These are phyloP conservation scores for Tromatobia lineatoria DNA, from an alignment of 2,888 invertebrate genomes.

Conservation along the genomic window DNA sequence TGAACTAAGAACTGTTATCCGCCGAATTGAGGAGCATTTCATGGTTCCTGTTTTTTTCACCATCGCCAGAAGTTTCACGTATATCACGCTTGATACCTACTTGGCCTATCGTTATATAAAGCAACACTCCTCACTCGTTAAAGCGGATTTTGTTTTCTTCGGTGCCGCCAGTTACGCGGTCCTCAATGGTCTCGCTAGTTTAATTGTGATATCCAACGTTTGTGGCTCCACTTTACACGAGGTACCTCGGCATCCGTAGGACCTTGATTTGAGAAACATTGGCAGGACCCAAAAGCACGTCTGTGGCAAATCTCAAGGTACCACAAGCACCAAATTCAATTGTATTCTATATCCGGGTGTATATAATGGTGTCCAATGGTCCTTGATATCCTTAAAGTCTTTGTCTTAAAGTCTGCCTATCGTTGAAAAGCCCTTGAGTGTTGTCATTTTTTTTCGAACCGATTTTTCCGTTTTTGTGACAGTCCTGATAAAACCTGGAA, in stretches of 20 bases:
- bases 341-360: neutral
- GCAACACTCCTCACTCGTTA: neutral
- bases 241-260: neutral
- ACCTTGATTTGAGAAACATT: neutral
- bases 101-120: constrained; percentile 3
- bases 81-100: neutral
- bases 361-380: neutral
- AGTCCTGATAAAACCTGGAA: no score
- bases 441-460: no score
- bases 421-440: no score
- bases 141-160: neutral
- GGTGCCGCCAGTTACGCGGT: neutral
- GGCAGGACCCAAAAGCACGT: neutral
- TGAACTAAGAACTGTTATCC: constrained; percentile 10
- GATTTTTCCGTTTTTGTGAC: no score
- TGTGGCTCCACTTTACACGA: constrained; percentile 23
- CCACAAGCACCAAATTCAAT: neutral
- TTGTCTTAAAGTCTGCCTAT: no score
- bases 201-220: neutral
- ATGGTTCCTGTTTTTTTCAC: neutral
- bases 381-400: no score
- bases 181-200: neutral
- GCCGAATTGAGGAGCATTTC: constrained; percentile 26
- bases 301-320: neutral
- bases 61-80: neutral